phyloP scores from a whole-genome alignment of 2,797 vertebrate genomes.

The Pseudomugil gertrudae region DNA sequence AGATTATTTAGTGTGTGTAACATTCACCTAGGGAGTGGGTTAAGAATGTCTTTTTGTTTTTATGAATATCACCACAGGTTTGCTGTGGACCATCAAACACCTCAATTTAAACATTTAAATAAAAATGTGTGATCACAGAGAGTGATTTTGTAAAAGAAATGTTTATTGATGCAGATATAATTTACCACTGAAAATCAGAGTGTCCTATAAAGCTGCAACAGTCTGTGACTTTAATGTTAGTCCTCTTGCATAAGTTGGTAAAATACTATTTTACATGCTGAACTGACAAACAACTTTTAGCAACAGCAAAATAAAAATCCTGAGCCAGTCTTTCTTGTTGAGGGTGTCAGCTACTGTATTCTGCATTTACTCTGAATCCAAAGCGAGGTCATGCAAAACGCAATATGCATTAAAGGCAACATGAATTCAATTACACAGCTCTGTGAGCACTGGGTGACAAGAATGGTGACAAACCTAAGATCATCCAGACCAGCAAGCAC shows the following conservation, averaged over 20 bases:
- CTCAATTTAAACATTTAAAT: neutral
- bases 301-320: slow-evolving; percentile 8
- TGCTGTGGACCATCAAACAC: neutral
- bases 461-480: slow-evolving; percentile 35
- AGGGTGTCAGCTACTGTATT: slow-evolving; percentile 9
- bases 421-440: slow-evolving; percentile 48
- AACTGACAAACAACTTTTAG: slow-evolving; percentile 9
- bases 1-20: neutral
- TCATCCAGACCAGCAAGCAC: slow-evolving; percentile 43
- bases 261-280: neutral
- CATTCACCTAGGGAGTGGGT: neutral
- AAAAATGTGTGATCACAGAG: neutral
- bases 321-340: slow-evolving; percentile 8
- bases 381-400: slow-evolving; percentile 18
- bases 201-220: neutral
- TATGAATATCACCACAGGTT: neutral
- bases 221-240: neutral
- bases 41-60: neutral
- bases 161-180: slow-evolving; percentile 4
- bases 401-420: slow-evolving; percentile 30
- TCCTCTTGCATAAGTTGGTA: neutral
- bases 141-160: neutral
- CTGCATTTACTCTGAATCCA: slow-evolving; percentile 1
- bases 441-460: slow-evolving; percentile 42
- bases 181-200: slow-evolving; percentile 6